Base-by-base conservation (phyloP, 1,140 invertebrate genomes). In the Megalopta genalis region DNA sequence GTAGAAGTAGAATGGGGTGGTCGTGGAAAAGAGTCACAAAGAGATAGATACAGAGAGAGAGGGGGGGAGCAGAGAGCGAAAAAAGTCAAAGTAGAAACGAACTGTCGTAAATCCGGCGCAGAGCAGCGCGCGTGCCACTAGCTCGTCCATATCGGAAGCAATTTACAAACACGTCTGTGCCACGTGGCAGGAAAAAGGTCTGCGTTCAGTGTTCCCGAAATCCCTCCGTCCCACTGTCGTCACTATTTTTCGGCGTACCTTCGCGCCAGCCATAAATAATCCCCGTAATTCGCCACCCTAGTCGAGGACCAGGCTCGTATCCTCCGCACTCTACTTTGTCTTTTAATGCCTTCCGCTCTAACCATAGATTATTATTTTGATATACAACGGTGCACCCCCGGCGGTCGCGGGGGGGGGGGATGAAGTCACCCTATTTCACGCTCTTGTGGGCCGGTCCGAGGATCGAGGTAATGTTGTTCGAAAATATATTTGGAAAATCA, bases 351-450 rank as follows among this genome's bases (percentile, higher is more conserved):
- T 89, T 87, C 85, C 84, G 88, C 83, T 88, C 81, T 82, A 84
- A 83, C 79, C 76, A 81, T 88, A 84, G 88, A 86, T 90, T 90
- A 90, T 90, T 88, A 90, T 89, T 87, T 86, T 80, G 87, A 86
- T 86, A 81, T 85, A 86, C 39, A 67, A 79, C 63, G 25, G n/a
- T 46, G 21, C 2, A 32, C 32, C 32, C 32, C 32, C 14, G 57
- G 21, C 6, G n/a, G n/a, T n/a, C 16, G 49, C 49, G 21, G 54
- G 52, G 18, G 49, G 49, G 3, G 49, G 52, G 54, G 54, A 7
- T 52, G 32, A 74, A 80, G 70, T 81, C 77, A 8, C 82, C 82
- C 83, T 80, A 86, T 89, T 88, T 88, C 88, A 83, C 83, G 82
- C 18, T 32, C 18, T 27, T 23, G 21, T 18, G 57, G 0, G 12